Evolutionary conservation across 2,113 vertebrate genomes (phyloP).

Genomic region (Mirounga angustirostris): DNA sequence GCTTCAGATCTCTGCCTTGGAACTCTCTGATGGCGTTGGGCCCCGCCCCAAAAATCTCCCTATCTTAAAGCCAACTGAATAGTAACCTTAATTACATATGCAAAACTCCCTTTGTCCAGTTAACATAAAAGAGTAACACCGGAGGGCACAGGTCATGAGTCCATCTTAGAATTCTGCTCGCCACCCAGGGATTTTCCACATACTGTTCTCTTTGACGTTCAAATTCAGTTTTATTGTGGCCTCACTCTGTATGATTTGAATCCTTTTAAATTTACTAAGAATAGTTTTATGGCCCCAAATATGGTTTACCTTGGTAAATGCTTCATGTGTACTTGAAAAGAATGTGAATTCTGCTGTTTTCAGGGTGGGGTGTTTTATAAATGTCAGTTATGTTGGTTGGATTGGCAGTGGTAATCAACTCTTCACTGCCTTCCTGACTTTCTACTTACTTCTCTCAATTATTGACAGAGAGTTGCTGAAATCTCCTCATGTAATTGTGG

Average conservation of each 20-base stretch:
- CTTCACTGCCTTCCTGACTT: not conserved
- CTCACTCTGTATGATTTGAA: not conserved
- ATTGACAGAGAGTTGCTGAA: too few relatives aligned
- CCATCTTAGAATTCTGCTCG: not conserved
- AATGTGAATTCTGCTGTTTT: not conserved
- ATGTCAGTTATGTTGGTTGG: not conserved
- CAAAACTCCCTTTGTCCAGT: not conserved
- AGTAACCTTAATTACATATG: too few relatives aligned
- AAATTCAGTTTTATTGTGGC: not conserved
- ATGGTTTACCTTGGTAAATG: not conserved
- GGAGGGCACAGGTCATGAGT: not conserved
- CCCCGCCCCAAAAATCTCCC: not conserved
- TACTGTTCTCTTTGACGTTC: not conserved
- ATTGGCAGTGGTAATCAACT: accelerated
- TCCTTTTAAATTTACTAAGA: not conserved
- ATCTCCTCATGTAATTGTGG: not conserved
- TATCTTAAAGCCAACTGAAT: not conserved
- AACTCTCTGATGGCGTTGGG: not conserved
- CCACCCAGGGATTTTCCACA: not conserved
- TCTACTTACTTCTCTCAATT: not conserved
- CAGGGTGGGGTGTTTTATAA: not conserved
- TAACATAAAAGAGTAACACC: not conserved
- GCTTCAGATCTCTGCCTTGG: not conserved
- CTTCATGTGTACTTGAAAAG: not conserved
- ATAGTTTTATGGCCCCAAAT: not conserved